A percentile compares a stretch with the other conserved stretches of the same genome.
phyloP scores from a whole-genome alignment of 37 sponge, comb jelly and placozoan genomes.

The Tethya wilhelma region DNA sequence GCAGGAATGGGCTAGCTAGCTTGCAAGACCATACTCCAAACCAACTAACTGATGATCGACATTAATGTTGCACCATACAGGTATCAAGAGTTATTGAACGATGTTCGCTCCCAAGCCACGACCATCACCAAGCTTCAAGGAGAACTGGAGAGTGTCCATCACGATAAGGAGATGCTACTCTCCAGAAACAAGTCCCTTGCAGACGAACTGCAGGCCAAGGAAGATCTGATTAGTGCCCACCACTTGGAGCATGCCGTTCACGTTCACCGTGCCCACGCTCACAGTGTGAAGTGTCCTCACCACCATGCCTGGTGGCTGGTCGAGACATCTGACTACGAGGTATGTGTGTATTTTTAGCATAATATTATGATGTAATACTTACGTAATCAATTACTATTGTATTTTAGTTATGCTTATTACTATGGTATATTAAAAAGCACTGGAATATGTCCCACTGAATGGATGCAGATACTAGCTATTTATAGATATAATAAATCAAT shows the following conservation, averaged over 20 bases:
- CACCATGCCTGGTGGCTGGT: slow-evolving; percentile 31
- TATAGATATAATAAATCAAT: not conserved
- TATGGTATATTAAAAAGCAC: too few relatives aligned
- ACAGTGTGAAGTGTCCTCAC: not conserved
- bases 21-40: too few relatives aligned
- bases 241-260: slow-evolving; percentile 12
- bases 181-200: slow-evolving; percentile 13
- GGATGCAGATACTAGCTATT: not conserved
- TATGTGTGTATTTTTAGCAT: not conserved
- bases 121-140: not conserved
- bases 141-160: slow-evolving; percentile 3
- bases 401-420: too few relatives aligned
- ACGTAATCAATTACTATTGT: not conserved
- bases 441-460: too few relatives aligned
- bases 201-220: slow-evolving; percentile 26
- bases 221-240: not conserved
- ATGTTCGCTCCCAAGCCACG: not conserved
- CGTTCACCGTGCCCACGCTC: not conserved
- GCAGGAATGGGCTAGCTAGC: too few relatives aligned
- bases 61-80: too few relatives aligned
- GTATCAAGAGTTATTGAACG: not conserved
- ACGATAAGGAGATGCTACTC: slow-evolving; percentile 36
- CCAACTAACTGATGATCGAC: too few relatives aligned
- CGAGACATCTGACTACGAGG: slow-evolving; percentile 25
- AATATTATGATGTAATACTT: not conserved